Evolutionary conservation across 2,113 vertebrate species (phyloP).

Genomic region (Eolophus roseicapilla): DNA sequence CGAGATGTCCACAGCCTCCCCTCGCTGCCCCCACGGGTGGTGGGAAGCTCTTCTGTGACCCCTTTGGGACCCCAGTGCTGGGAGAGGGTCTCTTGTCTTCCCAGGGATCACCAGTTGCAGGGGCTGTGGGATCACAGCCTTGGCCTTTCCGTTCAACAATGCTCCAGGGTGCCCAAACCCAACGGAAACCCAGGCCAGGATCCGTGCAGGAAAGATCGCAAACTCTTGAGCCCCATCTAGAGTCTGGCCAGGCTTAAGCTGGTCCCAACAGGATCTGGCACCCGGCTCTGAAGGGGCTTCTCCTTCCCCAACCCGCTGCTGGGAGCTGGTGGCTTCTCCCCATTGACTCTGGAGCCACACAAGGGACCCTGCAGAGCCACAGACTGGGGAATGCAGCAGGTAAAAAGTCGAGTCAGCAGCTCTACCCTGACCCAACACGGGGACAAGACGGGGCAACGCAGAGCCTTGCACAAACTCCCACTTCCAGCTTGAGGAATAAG

Average conservation of each 20-base stretch:
- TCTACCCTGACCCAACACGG: background rate
- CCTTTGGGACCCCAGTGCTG: background rate
- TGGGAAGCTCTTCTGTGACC: background rate
- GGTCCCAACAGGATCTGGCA: background rate
- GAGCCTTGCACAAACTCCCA: background rate
- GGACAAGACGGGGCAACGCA: rapidly evolving
- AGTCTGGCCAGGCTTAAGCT: background rate
- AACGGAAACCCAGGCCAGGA: background rate
- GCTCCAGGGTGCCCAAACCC: background rate
- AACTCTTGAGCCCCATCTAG: slow-evolving; percentile 59
- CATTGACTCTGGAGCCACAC: background rate
- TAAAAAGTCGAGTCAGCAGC: background rate
- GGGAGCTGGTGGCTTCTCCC: background rate
- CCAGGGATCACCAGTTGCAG: background rate
- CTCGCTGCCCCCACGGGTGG: rapidly evolving
- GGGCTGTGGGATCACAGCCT: background rate
- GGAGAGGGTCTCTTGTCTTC: background rate
- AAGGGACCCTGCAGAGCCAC: background rate
- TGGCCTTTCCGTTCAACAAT: background rate
- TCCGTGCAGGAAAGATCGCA: background rate
- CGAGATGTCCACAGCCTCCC: background rate
- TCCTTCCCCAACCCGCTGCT: background rate
- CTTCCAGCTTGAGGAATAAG: background rate
- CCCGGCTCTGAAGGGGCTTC: background rate
- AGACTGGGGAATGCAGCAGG: background rate